phyloP scores from a whole-genome alignment of 2,113 vertebrate species.

The Embiotoca jacksoni region DNA sequence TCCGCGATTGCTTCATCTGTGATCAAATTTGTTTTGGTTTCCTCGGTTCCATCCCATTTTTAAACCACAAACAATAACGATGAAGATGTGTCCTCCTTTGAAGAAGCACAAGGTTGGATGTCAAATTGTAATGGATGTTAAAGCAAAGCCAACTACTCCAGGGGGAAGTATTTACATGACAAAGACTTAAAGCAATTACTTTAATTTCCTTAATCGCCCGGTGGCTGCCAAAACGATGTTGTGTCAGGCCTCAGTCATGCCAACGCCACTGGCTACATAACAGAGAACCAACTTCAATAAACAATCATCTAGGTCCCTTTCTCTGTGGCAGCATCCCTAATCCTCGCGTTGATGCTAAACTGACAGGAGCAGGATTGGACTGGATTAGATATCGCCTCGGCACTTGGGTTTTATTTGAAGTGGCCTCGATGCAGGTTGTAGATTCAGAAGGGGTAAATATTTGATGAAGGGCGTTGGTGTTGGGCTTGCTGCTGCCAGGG shows the following conservation, averaged over 20 bases:
- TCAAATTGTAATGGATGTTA: slow-evolving; percentile 55
- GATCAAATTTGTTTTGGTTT: slow-evolving; percentile 29
- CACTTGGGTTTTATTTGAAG: slow-evolving; percentile 71
- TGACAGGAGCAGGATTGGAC: slow-evolving; percentile 67
- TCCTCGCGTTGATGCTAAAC: slow-evolving; percentile 70
- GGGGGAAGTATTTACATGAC: slow-evolving; percentile 67
- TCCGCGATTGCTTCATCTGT: slow-evolving; percentile 5
- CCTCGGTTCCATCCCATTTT: slow-evolving; percentile 17
- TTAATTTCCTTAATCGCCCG: slow-evolving; percentile 76
- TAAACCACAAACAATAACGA: slow-evolving; percentile 42
- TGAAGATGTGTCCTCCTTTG: slow-evolving; percentile 34
- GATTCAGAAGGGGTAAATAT: slow-evolving; percentile 77
- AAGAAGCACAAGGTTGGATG: slow-evolving; percentile 39
- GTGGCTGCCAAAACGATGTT: slow-evolving; percentile 69
- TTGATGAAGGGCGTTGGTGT: slow-evolving; percentile 72
- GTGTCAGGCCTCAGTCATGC: slow-evolving; percentile 58
- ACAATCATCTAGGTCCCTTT: slow-evolving; percentile 61
- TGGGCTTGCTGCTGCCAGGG: slow-evolving; percentile 58
- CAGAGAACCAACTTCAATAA: slow-evolving; percentile 67
- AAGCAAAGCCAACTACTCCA: slow-evolving; percentile 46
- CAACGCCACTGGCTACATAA: slow-evolving; percentile 54
- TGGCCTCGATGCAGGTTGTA: slow-evolving; percentile 58
- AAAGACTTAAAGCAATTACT: slow-evolving; percentile 75
- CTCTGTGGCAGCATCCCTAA: slow-evolving; percentile 49
- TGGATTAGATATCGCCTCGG: slow-evolving; percentile 73